Conservation (phyloP, 2,888 invertebrate genomes). For the Cephus runcator region DNA sequence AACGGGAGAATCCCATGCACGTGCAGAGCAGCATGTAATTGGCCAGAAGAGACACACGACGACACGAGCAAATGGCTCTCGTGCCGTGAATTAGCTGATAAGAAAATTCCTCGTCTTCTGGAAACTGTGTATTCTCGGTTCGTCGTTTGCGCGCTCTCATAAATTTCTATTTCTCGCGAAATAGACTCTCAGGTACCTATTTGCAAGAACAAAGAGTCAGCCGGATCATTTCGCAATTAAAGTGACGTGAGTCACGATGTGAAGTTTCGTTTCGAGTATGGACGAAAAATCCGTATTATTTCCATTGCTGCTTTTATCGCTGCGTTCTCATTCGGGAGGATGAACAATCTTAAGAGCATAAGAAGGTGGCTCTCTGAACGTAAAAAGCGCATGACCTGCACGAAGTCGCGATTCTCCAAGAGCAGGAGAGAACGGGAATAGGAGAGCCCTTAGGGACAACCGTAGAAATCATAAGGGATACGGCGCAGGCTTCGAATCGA, state of each 20-base stretch:
- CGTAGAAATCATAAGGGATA: conserved; percentile 18
- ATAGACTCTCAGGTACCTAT: too few relatives aligned
- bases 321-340: background rate
- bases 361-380: background rate
- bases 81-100: background rate
- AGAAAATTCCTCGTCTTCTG: background rate
- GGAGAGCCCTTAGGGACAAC: background rate
- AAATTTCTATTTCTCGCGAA: background rate
- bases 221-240: too few relatives aligned
- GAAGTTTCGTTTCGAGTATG: too few relatives aligned
- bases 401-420: background rate
- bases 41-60: conserved; percentile 16
- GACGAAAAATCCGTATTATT: too few relatives aligned
- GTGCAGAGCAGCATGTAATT: conserved; percentile 9
- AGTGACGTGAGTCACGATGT: too few relatives aligned
- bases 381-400: conserved; percentile 1
- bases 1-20: background rate
- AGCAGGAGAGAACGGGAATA: background rate
- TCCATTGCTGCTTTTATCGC: too few relatives aligned
- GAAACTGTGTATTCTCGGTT: background rate
- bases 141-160: conserved; percentile 4
- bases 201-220: too few relatives aligned
- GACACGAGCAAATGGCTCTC: conserved; percentile 6
- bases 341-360: background rate
- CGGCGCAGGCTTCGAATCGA: conserved; percentile 58